Conservation (phyloP, 2,113 vertebrate species). For the Sapayoa aenigma region DNA sequence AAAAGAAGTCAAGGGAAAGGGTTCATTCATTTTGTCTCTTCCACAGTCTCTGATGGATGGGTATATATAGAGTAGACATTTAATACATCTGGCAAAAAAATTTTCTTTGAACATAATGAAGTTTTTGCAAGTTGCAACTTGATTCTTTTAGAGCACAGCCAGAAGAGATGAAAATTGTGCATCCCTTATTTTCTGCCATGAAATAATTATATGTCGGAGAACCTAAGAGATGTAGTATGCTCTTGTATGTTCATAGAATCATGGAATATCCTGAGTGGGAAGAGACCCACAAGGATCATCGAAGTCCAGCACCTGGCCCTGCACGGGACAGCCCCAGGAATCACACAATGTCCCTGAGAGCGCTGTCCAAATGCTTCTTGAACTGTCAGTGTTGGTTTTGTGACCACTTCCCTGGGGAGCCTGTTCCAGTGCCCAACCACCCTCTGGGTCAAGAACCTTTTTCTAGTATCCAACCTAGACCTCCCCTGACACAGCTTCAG, state of each 20-base stretch:
- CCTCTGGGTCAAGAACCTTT: not conserved
- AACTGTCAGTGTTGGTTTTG: not conserved
- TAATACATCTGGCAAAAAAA: not conserved
- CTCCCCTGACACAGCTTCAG: not conserved
- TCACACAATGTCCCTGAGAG: not conserved
- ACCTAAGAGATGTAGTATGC: not conserved
- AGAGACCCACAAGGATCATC: not conserved
- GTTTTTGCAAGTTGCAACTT: not conserved
- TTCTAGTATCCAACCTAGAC: not conserved
- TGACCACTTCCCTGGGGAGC: not conserved
- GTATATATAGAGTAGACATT: not conserved
- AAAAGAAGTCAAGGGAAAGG: not conserved
- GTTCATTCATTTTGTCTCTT: not conserved
- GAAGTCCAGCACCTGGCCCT: not conserved
- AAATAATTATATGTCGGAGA: not conserved
- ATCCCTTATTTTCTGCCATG: not conserved
- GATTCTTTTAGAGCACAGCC: not conserved
- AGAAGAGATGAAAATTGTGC: not conserved
- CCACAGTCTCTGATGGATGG: not conserved
- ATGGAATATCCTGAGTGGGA: not conserved
- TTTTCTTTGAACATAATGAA: not conserved
- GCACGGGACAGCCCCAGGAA: not conserved
- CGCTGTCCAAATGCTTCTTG: not conserved
- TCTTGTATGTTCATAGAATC: not conserved
- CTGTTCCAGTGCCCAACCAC: not conserved